Conservation (phyloP, 2,888 invertebrate genomes). For the Dicyrtoma fusca region DNA sequence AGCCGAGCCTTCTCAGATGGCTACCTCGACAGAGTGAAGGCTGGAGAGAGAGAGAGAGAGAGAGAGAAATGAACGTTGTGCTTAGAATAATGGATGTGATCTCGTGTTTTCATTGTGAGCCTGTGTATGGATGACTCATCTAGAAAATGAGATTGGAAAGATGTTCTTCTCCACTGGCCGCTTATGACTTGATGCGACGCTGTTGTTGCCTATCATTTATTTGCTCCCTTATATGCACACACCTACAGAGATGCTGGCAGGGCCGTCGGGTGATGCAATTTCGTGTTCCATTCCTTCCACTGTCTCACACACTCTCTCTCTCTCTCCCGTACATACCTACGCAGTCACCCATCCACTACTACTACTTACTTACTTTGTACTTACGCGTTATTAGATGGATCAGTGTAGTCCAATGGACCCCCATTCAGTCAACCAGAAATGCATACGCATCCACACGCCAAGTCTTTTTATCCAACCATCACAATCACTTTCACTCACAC, state of each 20-base stretch:
- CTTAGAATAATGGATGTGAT: constrained; percentile 39
- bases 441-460: no score
- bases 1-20: no score
- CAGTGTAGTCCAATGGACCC: no score
- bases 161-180: constrained; percentile 33
- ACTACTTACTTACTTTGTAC: neutral
- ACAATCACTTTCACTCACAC: no score
- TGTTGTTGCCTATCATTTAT: constrained; percentile 29
- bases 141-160: constrained; percentile 45
- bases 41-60: neutral
- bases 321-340: neutral
- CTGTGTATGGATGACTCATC: constrained; percentile 43
- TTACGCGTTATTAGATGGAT: no score
- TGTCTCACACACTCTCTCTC: constrained; percentile 3
- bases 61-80: constrained; percentile 11
- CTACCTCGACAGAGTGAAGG: neutral
- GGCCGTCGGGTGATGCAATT: constrained; percentile 25
- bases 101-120: constrained; percentile 40
- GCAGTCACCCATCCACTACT: neutral
- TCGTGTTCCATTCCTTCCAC: constrained; percentile 26
- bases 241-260: constrained; percentile 10
- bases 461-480: no score
- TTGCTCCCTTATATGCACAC: constrained; percentile 4
- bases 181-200: constrained; percentile 12
- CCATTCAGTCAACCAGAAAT: no score